Percentiles rank a stretch among this genome's conserved stretches.
Conservation (phyloP, 1,140 invertebrate genomes). For the Halyomorpha halys region DNA sequence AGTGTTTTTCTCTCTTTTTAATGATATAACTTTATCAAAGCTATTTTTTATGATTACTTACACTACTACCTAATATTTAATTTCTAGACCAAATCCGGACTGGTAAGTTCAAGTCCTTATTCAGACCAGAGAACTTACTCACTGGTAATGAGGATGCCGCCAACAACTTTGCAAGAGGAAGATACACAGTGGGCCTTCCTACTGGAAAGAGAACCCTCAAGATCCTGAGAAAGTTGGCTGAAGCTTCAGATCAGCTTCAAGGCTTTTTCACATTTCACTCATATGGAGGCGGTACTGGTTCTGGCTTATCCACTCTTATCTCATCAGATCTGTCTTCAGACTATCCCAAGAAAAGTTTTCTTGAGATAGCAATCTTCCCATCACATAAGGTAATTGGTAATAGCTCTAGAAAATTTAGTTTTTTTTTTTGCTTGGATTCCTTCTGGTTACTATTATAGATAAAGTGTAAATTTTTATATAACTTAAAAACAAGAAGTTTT, state of each 20-base stretch:
- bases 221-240: conserved; percentile 51
- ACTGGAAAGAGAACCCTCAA: conserved; percentile 39
- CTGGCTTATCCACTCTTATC: conserved; percentile 52
- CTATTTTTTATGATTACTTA: no score
- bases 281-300: conserved; percentile 61
- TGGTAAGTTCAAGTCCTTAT: conserved; percentile 35
- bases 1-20: no score
- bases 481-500: no score
- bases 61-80: no score
- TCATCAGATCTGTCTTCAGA: conserved; percentile 50
- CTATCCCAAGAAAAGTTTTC: conserved; percentile 55
- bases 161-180: conserved; percentile 45
- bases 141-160: conserved; percentile 72
- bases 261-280: conserved; percentile 60
- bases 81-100: no score
- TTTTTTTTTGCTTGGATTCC: no score
- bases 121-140: conserved; percentile 38
- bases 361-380: conserved; percentile 55
- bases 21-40: no score
- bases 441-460: no score
- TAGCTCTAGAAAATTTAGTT: no score
- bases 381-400: conserved; percentile 32
- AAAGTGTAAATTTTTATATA: no score
- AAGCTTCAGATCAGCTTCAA: conserved; percentile 63
- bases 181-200: conserved; percentile 52